Evolutionary conservation across 2,888 invertebrate species (phyloP).

Genomic region (Erynnis tages): DNA sequence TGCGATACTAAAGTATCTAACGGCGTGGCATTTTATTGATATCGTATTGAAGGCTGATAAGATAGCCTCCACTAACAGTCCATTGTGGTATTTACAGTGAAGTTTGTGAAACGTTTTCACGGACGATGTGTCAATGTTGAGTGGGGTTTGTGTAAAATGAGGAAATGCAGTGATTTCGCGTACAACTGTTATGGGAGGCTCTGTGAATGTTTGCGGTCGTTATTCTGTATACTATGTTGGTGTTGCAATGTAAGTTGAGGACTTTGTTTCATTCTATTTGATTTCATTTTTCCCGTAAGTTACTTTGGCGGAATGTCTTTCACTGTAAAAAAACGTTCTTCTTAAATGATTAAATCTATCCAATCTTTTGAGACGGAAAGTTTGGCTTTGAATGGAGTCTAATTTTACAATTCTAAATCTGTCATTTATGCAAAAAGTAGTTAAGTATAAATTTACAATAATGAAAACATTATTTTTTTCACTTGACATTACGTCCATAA

Average conservation of each 20-base stretch:
- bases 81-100: constrained; percentile 51
- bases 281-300: too few species aligned
- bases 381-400: too few species aligned
- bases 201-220: constrained; percentile 44
- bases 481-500: too few species aligned
- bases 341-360: too few species aligned
- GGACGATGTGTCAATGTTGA: constrained; percentile 12
- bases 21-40: constrained; percentile 52
- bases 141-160: constrained; percentile 45
- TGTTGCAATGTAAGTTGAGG: constrained; percentile 55
- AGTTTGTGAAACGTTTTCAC: constrained; percentile 37
- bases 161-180: constrained; percentile 44
- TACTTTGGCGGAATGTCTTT: too few species aligned
- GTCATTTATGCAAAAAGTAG: too few species aligned
- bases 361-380: too few species aligned
- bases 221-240: constrained; percentile 43
- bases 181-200: constrained; percentile 45
- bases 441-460: too few species aligned
- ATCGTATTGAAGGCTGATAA: constrained; percentile 65
- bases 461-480: too few species aligned
- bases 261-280: too few species aligned
- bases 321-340: too few species aligned
- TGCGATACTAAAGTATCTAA: constrained; percentile 27
- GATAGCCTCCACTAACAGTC: constrained; percentile 54
- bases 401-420: too few species aligned